These are phyloP conservation scores for Euleptes europaea DNA, from an alignment of 2,113 vertebrate genomes.

Conservation along the genomic window DNA sequence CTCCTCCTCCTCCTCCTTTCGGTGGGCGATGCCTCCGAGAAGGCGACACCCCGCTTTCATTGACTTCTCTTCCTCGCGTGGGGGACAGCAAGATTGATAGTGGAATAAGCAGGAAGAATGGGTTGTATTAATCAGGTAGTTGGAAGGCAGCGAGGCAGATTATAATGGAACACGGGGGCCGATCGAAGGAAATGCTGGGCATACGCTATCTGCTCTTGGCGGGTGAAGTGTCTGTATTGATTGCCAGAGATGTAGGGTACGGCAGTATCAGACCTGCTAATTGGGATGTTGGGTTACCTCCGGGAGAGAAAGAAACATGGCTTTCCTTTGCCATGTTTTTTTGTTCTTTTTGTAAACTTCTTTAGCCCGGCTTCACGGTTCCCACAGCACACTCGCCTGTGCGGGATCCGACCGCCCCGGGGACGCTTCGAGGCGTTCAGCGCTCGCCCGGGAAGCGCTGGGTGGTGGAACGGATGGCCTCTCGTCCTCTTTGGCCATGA, in stretches of 20 bases:
- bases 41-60: conserved; percentile 46
- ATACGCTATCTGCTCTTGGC: conserved; percentile 19
- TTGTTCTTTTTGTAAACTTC: not conserved
- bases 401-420: not conserved
- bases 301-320: not conserved
- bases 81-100: conserved; percentile 51
- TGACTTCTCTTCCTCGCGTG: conserved; percentile 39
- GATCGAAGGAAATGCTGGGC: conserved; percentile 45
- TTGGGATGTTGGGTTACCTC: conserved; percentile 27
- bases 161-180: conserved; percentile 42
- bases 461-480: not conserved
- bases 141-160: conserved; percentile 40
- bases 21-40: conserved; percentile 24
- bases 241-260: not conserved
- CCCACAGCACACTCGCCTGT: not conserved
- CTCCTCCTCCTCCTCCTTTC: no score
- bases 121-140: conserved; percentile 61
- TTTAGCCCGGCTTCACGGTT: not conserved
- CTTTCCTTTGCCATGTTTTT: not conserved
- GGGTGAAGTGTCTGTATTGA: conserved; percentile 40
- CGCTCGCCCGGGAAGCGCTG: not conserved
- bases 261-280: conserved; percentile 8
- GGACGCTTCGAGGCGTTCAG: no score
- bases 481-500: not conserved
- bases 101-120: conserved; percentile 52